phyloP scores from a whole-genome alignment of 1,140 invertebrate genomes.

The Dryas iulia region DNA sequence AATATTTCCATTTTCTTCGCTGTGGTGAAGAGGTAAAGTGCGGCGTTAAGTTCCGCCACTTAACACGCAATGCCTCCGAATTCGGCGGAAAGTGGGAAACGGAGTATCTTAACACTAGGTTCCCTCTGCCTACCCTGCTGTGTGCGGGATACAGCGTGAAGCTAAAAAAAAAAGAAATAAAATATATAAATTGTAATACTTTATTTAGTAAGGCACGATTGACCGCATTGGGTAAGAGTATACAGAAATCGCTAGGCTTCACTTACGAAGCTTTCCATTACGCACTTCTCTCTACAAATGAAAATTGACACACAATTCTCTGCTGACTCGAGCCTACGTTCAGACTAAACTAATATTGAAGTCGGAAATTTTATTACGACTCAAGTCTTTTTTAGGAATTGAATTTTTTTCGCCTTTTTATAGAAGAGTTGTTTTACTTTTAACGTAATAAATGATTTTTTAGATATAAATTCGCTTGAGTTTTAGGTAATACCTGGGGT shows the following conservation, averaged over 20 bases:
- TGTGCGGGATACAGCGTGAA: too few species aligned
- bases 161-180: too few species aligned
- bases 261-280: not conserved
- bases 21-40: too few species aligned
- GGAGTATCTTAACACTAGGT: too few species aligned
- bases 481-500: too few species aligned
- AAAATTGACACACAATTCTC: conserved; percentile 14
- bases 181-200: not conserved
- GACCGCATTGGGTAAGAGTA: not conserved
- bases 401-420: not conserved
- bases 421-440: not conserved
- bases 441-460: not conserved
- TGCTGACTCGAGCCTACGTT: conserved; percentile 6
- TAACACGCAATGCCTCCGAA: too few species aligned
- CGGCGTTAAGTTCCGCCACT: too few species aligned
- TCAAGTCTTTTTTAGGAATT: not conserved
- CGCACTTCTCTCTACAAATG: not conserved
- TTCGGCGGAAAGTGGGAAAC: too few species aligned
- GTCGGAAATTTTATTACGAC: not conserved
- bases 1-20: too few species aligned
- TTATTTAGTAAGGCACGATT: not conserved
- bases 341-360: not conserved
- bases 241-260: not conserved
- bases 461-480: not conserved
- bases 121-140: too few species aligned